A percentile compares a stretch with the other conserved stretches of the same genome.
Conservation (phyloP, 1,140 invertebrate genomes). For the Dolichoris vasculosae region DNA sequence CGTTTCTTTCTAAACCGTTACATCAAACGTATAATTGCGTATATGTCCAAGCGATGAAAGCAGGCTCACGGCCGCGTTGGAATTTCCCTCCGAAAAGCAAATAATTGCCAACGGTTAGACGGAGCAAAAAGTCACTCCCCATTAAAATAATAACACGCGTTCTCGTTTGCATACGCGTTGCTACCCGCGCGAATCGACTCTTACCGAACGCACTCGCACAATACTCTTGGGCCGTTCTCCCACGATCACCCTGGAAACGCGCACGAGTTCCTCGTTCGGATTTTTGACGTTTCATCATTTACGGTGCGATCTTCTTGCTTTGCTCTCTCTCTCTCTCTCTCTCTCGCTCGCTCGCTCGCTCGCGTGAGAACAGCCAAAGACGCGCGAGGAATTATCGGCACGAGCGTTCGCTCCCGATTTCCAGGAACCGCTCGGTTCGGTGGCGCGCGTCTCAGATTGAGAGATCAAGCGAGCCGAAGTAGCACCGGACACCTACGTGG, state of each 20-base stretch:
- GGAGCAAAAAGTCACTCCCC: background rate
- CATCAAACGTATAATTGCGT: background rate
- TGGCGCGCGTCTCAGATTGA: slow-evolving; percentile 19
- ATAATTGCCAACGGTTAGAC: background rate
- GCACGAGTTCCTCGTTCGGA: background rate
- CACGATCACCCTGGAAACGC: background rate
- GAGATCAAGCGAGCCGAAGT: slow-evolving; percentile 35
- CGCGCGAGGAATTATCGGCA: slow-evolving; percentile 29
- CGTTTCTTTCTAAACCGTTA: background rate
- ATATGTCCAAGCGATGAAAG: background rate
- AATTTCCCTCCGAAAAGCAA: background rate
- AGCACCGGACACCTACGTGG: background rate
- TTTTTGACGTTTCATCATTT: background rate
- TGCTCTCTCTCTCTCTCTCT: background rate
- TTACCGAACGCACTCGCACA: background rate
- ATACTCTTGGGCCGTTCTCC: background rate
- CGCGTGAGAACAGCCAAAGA: slow-evolving; percentile 23
- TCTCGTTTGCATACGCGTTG: background rate
- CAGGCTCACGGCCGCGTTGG: background rate
- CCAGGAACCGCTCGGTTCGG: slow-evolving; percentile 10
- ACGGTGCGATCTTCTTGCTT: background rate
- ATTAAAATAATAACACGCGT: slow-evolving; percentile 1
- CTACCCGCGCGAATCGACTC: background rate
- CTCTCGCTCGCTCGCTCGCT: background rate
- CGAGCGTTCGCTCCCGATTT: slow-evolving; percentile 34